Percentiles rank a stretch among this genome's conserved stretches.
Conservation (phyloP, 2,888 invertebrate species). For the Liodrosophila aerea region DNA sequence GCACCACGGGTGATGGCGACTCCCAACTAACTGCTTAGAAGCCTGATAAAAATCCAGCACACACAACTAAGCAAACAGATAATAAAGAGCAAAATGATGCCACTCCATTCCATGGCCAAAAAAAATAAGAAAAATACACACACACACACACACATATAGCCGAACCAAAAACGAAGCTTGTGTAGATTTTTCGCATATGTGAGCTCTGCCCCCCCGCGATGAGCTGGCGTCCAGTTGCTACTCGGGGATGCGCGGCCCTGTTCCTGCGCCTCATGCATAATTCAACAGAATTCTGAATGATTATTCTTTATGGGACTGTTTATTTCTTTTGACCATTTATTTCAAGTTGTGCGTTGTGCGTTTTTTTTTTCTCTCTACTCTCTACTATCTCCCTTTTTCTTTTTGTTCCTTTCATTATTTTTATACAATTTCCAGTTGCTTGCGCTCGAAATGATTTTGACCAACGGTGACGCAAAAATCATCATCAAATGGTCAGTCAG, state of each 20-base stretch:
- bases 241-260: constrained; percentile 26
- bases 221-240: constrained; percentile 54
- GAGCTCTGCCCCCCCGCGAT: constrained; percentile 53
- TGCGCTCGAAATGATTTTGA: constrained; percentile 78
- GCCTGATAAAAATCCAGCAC: constrained; percentile 74
- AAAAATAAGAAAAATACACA: constrained; percentile 19
- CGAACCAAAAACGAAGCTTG: not conserved
- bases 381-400: constrained; percentile 11
- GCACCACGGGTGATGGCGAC: constrained; percentile 52
- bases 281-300: constrained; percentile 83
- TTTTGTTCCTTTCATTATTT: constrained; percentile 64
- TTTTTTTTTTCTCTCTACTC: constrained; percentile 13
- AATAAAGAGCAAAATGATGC: constrained; percentile 77
- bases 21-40: constrained; percentile 68
- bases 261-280: constrained; percentile 80
- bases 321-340: constrained; percentile 83
- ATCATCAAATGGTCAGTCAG: constrained; percentile 67
- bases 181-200: constrained; percentile 71
- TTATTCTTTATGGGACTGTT: constrained; percentile 83
- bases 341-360: constrained; percentile 69
- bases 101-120: constrained; percentile 20
- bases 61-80: constrained; percentile 73
- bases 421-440: constrained; percentile 80
- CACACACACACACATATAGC: not conserved
- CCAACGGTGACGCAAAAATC: constrained; percentile 77